phyloP scores from a whole-genome alignment of 2,888 invertebrate species.

The Vesta saturnalis region DNA sequence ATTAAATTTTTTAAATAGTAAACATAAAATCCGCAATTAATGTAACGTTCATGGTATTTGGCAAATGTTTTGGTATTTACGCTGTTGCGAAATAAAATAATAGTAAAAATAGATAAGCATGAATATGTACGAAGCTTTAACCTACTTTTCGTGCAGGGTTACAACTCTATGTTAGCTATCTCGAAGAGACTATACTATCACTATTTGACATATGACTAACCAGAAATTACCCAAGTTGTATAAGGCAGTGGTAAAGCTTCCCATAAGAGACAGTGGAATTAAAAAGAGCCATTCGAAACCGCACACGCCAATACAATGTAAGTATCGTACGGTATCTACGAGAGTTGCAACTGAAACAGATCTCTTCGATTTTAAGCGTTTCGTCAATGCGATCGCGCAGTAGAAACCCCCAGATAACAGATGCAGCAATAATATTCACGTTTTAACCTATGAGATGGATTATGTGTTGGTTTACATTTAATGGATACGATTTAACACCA shows the following conservation, averaged over 20 bases:
- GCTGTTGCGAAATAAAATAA: not conserved
- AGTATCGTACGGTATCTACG: conserved; percentile 19
- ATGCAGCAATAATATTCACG: conserved; percentile 11
- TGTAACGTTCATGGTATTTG: not conserved
- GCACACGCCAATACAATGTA: conserved; percentile 6
- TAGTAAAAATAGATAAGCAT: conserved; percentile 10
- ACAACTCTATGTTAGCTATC: conserved; percentile 11
- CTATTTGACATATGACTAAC: conserved; percentile 15
- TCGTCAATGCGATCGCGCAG: conserved; percentile 32
- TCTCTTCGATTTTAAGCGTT: conserved; percentile 31
- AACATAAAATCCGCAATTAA: not conserved
- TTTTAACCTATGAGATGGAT: conserved; percentile 10
- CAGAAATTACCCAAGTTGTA: conserved; percentile 15
- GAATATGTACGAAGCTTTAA: conserved; percentile 9
- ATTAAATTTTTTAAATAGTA: not conserved
- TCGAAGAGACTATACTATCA: conserved; percentile 14
- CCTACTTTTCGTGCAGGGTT: conserved; percentile 14
- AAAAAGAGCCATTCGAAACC: conserved; percentile 15
- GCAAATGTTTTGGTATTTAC: not conserved
- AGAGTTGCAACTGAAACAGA: conserved; percentile 32
- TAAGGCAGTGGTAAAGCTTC: conserved; percentile 13
- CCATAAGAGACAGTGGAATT: conserved; percentile 11
- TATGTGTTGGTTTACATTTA: not conserved
- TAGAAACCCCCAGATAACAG: conserved; percentile 19
- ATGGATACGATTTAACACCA: not conserved